Conservation (phyloP, 2,113 vertebrate genomes). For the Ondatra zibethicus region DNA sequence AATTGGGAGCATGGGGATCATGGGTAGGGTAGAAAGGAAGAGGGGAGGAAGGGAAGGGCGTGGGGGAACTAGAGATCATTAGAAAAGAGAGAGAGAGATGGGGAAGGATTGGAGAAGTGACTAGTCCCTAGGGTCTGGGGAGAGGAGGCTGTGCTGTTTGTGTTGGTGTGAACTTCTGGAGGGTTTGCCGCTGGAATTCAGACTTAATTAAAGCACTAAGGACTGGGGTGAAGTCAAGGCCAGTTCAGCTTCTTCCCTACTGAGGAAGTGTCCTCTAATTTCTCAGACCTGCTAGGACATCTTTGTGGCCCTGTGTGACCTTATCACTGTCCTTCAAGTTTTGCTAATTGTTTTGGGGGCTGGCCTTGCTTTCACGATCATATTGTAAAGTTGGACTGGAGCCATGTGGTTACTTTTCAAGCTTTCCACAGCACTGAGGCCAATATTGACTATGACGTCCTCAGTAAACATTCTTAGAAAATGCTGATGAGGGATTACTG, state of each 20-base stretch:
- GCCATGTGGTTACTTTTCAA: background rate
- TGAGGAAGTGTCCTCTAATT: background rate
- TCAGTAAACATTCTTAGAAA: background rate
- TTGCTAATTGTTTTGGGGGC: background rate
- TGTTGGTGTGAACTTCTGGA: background rate
- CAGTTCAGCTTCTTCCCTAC: background rate
- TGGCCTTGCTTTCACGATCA: slow-evolving; percentile 30
- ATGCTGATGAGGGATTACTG: background rate
- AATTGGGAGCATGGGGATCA: too few relatives aligned
- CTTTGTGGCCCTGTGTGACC: background rate
- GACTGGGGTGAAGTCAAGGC: background rate
- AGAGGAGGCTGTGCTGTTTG: background rate
- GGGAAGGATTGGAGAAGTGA: background rate
- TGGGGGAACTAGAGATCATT: too few relatives aligned
- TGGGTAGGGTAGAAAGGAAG: too few relatives aligned
- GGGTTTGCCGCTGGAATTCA: background rate
- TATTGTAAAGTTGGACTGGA: background rate
- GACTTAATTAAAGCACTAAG: background rate
- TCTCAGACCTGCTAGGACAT: background rate
- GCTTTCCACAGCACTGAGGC: background rate
- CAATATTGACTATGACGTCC: background rate
- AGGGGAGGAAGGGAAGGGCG: too few relatives aligned
- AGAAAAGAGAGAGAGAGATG: too few relatives aligned
- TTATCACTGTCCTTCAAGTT: background rate
- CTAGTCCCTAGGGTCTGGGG: background rate